A percentile compares a stretch with the other conserved stretches of the same genome.
These are phyloP conservation scores for Prietella phreatophila DNA, from an alignment of 2,113 vertebrate genomes.

Conservation along the genomic window DNA sequence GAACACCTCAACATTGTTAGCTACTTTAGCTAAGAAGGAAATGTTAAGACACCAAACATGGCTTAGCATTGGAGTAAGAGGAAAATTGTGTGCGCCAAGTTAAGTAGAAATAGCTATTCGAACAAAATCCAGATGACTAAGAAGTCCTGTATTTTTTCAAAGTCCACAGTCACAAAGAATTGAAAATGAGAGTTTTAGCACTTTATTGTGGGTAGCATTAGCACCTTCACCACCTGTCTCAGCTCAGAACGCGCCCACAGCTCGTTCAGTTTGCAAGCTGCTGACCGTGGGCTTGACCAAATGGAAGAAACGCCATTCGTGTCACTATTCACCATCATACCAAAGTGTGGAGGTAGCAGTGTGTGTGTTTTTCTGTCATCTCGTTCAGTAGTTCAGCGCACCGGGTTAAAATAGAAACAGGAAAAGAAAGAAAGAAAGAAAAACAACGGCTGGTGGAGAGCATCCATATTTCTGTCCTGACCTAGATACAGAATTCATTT, in stretches of 20 bases:
- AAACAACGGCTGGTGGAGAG: background rate
- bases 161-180: background rate
- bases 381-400: conserved; percentile 47
- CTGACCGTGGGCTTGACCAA: conserved; percentile 55
- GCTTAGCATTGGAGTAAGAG: background rate
- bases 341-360: conserved; percentile 92
- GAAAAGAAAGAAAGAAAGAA: conserved; percentile 16
- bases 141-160: background rate
- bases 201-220: background rate
- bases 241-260: conserved; percentile 37
- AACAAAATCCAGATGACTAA: conserved; percentile 1
- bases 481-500: background rate
- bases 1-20: background rate
- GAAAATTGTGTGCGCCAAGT: background rate
- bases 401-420: conserved; percentile 45
- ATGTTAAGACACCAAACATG: background rate
- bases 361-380: conserved; percentile 66
- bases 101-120: background rate
- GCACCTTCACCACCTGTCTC: conserved; percentile 20
- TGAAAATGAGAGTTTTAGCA: conserved; percentile 17
- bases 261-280: conserved; percentile 69
- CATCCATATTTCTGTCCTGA: background rate
- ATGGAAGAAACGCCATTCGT: conserved; percentile 36
- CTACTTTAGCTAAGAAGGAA: background rate
- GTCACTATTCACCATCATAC: conserved; percentile 76